A percentile compares a stretch with the other conserved stretches of the same genome.
These are phyloP conservation scores for Ascidia mentula DNA, from an alignment of 23 tunicate species.

Conservation along the genomic window DNA sequence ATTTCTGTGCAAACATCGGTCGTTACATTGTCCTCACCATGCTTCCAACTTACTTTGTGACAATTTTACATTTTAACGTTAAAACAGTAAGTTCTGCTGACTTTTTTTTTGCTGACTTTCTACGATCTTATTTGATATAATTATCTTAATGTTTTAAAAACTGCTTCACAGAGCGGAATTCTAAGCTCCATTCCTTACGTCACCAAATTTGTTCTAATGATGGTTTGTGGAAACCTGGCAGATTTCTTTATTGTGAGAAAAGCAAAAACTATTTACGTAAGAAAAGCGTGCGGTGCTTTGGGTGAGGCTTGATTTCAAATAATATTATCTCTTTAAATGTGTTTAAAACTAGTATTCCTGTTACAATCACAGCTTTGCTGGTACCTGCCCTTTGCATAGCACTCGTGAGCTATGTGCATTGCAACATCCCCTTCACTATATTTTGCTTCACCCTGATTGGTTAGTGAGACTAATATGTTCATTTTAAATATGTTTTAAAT, in stretches of 20 bases:
- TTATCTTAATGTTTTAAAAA: neutral
- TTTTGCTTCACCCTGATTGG: constrained; percentile 26
- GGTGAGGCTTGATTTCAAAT: constrained; percentile 9
- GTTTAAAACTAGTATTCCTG: too few species aligned
- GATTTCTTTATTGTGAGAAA: neutral
- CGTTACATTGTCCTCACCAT: constrained; percentile 23
- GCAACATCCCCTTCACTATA: constrained; percentile 5
- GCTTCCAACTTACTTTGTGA: constrained; percentile 28
- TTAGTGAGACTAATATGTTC: neutral
- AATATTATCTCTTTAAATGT: too few species aligned
- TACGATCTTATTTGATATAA: neutral
- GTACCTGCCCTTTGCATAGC: constrained; percentile 11
- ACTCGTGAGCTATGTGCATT: constrained; percentile 2
- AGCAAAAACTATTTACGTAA: neutral
- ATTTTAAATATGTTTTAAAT: neutral
- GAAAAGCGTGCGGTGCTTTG: constrained; percentile 8
- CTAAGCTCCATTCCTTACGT: constrained; percentile 27
- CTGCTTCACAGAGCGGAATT: constrained; percentile 19
- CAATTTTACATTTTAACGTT: constrained; percentile 17
- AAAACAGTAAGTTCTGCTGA: constrained; percentile 16
- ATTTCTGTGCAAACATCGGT: constrained; percentile 19
- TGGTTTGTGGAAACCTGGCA: neutral
- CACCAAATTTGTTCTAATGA: neutral
- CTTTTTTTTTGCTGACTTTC: neutral
- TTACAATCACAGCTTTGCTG: constrained; percentile 19